Base-by-base conservation (phyloP, 1,140 invertebrate genomes). In the Drosophila watanabei region DNA sequence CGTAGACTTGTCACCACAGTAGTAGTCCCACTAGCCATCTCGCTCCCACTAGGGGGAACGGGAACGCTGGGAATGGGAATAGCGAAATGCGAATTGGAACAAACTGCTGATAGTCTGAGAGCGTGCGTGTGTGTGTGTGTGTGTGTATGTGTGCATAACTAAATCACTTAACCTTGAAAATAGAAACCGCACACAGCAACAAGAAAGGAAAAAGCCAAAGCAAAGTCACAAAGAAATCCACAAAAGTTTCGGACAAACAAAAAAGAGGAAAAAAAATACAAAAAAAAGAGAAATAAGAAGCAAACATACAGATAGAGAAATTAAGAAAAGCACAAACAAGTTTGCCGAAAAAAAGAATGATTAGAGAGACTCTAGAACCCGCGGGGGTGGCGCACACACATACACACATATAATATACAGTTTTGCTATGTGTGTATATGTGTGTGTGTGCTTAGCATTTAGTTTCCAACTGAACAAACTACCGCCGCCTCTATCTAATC, bases 121-220 rank as follows among this genome's bases (percentile, higher is more conserved):
- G 37, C 49, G 57, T 54, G 20, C 20, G 45, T 65, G 33, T 64
- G 48, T 45, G 45, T 56, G 32, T 62, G n/a, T n/a, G n/a, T n/a
- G 45, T 65, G 33, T 64, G 48, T 45, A 39, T 56, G 32, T 62
- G 35, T 49, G 46, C 48, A 72, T 52, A 92, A 90, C 89, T 92
- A 87, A 89, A 77, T 75, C 76, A 39, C 71, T 61, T 89, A 92
- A 87, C 90, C 89, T 92, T 92, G 90, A 92, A 82, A 92, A 92
- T 92, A 92, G 90, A 81, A 83, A 85, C 48, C 60, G 45, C 60
- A 78, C 78, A 87, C 73, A 80, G 33, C 41, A 71, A 72, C 65
- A 59, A 16, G 63, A 69, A 65, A 51, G 35, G 41, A 41, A 59
- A 59, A 72, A 60, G 14, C 65, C 37, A 69, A 76, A 69, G 65